Conservation (phyloP, 2,113 vertebrate genomes). For the Aspiorhynchus laticeps region DNA sequence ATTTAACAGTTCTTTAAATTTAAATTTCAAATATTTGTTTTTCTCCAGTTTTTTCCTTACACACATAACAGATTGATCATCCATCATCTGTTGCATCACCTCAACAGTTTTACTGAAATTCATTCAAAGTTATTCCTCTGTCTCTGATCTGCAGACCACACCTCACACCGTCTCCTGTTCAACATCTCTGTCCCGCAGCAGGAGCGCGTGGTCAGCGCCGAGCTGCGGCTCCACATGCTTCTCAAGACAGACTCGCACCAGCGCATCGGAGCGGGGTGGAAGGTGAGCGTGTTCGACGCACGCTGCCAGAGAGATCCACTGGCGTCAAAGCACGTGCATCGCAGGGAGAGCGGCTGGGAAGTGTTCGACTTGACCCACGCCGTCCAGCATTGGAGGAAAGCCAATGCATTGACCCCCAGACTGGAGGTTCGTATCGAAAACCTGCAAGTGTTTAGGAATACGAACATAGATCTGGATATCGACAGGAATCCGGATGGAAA, state of each 20-base stretch:
- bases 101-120: neutral
- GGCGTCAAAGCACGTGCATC: conserved; percentile 81
- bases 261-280: conserved; percentile 76
- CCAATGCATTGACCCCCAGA: conserved; percentile 75
- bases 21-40: neutral
- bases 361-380: conserved; percentile 89
- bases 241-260: conserved; percentile 78
- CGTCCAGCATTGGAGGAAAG: conserved; percentile 81
- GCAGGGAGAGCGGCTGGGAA: conserved; percentile 88
- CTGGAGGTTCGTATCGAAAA: conserved; percentile 87
- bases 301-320: conserved; percentile 70
- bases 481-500: conserved; percentile 80
- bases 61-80: neutral
- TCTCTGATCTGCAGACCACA: conserved; percentile 80
- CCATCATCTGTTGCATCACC: neutral
- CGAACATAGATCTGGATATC: conserved; percentile 77
- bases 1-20: neutral
- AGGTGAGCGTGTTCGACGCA: conserved; percentile 86
- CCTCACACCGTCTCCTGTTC: conserved; percentile 85
- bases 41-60: neutral
- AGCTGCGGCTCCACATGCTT: conserved; percentile 88
- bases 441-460: conserved; percentile 59
- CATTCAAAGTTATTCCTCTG: neutral
- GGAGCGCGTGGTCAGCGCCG: conserved; percentile 85
- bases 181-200: conserved; percentile 89